phyloP scores from a whole-genome alignment of 2,888 invertebrate species.

The Microdon myrmicae region DNA sequence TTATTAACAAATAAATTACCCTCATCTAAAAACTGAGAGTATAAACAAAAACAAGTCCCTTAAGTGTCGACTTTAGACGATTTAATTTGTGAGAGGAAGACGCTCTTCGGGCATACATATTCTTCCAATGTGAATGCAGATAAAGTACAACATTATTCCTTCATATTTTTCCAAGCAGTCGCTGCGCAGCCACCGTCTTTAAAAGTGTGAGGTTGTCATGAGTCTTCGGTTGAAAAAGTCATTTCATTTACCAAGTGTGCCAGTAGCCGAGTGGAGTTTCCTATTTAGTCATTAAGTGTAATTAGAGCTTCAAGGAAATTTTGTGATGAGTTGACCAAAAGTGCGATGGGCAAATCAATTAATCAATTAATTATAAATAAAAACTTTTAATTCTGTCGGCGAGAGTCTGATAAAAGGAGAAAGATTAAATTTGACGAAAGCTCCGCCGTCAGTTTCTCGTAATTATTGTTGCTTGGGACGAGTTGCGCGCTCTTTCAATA shows the following conservation, averaged over 20 bases:
- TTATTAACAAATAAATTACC: too few relatives aligned
- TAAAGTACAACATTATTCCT: too few relatives aligned
- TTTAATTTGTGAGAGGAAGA: too few relatives aligned
- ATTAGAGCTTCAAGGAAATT: conserved; percentile 3
- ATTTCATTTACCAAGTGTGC: conserved; percentile 19
- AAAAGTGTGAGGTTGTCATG: conserved; percentile 28
- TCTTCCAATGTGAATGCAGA: too few relatives aligned
- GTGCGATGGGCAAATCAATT: conserved; percentile 26
- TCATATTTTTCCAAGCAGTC: too few relatives aligned
- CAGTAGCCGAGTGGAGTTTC: not conserved
- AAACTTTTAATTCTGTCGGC: conserved; percentile 3
- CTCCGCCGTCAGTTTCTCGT: conserved; percentile 24
- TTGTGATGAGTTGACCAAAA: conserved; percentile 31
- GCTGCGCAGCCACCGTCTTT: conserved; percentile 1
- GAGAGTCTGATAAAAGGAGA: conserved; percentile 22
- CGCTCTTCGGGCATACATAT: too few relatives aligned
- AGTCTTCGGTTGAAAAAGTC: conserved; percentile 20
- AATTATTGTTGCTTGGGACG: not conserved
- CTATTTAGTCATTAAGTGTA: conserved; percentile 24
- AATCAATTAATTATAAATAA: conserved; percentile 32
- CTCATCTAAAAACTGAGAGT: too few relatives aligned
- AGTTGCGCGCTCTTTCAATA: conserved; percentile 15
- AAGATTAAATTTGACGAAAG: conserved; percentile 13
- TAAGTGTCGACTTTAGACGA: too few relatives aligned
- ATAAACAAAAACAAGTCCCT: too few relatives aligned